Evolutionary conservation across 2,888 invertebrate species (phyloP), one percentile per base, ranked within the genome.

Genomic region (Mantis religiosa): DNA sequence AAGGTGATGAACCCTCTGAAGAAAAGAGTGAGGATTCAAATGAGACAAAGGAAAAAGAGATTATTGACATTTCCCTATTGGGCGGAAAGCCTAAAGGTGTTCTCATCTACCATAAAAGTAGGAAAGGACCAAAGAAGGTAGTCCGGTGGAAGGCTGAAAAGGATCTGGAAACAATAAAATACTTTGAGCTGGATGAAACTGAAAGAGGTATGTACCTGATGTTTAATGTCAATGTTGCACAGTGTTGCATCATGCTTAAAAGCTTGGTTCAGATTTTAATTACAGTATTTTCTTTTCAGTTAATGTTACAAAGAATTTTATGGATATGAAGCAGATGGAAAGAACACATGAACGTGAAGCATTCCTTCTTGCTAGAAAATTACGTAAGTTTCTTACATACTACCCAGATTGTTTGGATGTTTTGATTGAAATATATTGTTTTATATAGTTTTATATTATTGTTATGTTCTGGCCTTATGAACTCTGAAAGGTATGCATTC

Each of bases 101-200:
- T 34, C 94, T 98, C 14, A 94, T 96, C 91, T 94, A 96, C 91
- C 96, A 96, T 90, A 96, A 97, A 91, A 90, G 90, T 83, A 95
- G 95, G 91, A 96, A 96, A 92, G 97, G 96, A 4, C 96, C 96
- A 6, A 98, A 97, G 92, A 97, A 97, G 93, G 95, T 95, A 91
- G 95, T 97, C 8, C 96, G 96, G 92, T 98, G 98, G 97, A 97
- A 96, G 92, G 95, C 96, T 6, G 98, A 98, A 89, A 93, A 95
- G 9, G 95, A 97, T 91, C 94, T 99, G 71, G 97, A 97, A 91
- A 96, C 97, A 92, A 94, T 98, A 89, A 96, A 97, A 91, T 98
- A 96, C 93, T 99, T 99, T 93, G 99, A 99, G 93, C 94, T 99
- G 91, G 99, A 99, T 93, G 99, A 98, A 93, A 98, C 97, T 27